Evolutionary conservation across 2,888 invertebrate species (phyloP).

Genomic region (Drosophila nigritarsus): DNA sequence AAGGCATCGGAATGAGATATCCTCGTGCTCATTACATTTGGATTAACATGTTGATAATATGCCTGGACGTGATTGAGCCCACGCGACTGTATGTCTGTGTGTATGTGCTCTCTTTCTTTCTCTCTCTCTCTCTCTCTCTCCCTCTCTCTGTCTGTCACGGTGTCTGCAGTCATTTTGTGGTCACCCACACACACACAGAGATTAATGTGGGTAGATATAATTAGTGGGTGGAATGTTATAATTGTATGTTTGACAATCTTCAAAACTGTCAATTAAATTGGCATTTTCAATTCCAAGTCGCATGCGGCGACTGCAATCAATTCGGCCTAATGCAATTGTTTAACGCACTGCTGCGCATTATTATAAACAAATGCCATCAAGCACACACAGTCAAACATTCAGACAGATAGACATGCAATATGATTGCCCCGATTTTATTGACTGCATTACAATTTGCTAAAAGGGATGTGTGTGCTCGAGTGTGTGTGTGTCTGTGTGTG

Average conservation of each 20-base stretch:
- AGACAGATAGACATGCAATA: slow-evolving; percentile 49
- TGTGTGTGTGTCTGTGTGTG: slow-evolving; percentile 11
- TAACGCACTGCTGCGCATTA: slow-evolving; percentile 71
- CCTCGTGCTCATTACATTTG: slow-evolving; percentile 75
- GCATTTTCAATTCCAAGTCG: slow-evolving; percentile 50
- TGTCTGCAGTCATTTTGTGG: slow-evolving; percentile 32
- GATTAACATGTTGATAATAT: slow-evolving; percentile 76
- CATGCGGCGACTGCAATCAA: slow-evolving; percentile 23
- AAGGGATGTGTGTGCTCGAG: slow-evolving; percentile 7
- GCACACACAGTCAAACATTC: slow-evolving; percentile 21
- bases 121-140: not conserved
- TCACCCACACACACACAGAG: slow-evolving; percentile 16
- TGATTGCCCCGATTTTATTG: slow-evolving; percentile 69
- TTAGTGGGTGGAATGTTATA: slow-evolving; percentile 55
- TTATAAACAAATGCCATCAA: slow-evolving; percentile 66
- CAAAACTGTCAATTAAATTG: slow-evolving; percentile 81
- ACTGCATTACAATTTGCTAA: slow-evolving; percentile 59
- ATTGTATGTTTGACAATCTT: slow-evolving; percentile 79
- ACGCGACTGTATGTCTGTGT: slow-evolving; percentile 5
- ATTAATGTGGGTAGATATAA: slow-evolving; percentile 58
- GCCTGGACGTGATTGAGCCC: slow-evolving; percentile 17
- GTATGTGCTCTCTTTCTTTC: not conserved
- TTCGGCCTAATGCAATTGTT: slow-evolving; percentile 70
- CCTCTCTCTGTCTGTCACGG: not conserved
- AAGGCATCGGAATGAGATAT: slow-evolving; percentile 63